Evolutionary conservation across 30 jellyfish, hydroid and myxozoan species (phyloP).

Genomic region (Turritopsis dohrnii): DNA sequence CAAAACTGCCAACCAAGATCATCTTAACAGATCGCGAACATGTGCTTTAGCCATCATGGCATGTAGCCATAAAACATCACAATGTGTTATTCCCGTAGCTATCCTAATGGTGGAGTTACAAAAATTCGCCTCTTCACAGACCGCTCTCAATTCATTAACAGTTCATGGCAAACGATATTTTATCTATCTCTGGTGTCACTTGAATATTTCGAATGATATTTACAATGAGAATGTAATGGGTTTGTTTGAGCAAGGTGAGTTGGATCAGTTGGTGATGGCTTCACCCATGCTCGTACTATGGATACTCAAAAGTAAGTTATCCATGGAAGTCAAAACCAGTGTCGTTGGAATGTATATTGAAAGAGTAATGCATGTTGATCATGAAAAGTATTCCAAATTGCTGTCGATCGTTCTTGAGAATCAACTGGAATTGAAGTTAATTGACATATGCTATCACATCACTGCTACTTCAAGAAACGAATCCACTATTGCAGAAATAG

Average conservation of each 20-base stretch:
- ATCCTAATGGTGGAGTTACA: not conserved
- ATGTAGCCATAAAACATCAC: slow-evolving; percentile 23
- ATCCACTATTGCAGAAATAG: not conserved
- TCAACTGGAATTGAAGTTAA: not conserved
- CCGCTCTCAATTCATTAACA: not conserved
- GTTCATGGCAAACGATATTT: slow-evolving; percentile 39
- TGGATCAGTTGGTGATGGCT: not conserved
- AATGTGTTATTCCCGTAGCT: not conserved
- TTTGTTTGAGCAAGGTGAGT: not conserved
- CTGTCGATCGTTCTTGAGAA: not conserved
- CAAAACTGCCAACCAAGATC: not conserved
- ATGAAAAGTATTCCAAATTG: not conserved
- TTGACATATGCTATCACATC: not conserved
- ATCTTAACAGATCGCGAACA: not conserved
- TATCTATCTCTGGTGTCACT: slow-evolving; percentile 57
- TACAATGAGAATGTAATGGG: not conserved
- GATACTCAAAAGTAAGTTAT: not conserved
- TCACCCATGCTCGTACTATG: not conserved
- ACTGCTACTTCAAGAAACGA: not conserved
- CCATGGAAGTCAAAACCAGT: not conserved
- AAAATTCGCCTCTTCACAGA: not conserved
- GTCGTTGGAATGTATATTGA: not conserved
- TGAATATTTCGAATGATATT: not conserved
- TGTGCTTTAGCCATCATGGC: slow-evolving; percentile 13
- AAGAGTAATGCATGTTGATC: not conserved